Evolutionary conservation across 1,140 invertebrate genomes (phyloP).

Genomic region (Cydia amplana): DNA sequence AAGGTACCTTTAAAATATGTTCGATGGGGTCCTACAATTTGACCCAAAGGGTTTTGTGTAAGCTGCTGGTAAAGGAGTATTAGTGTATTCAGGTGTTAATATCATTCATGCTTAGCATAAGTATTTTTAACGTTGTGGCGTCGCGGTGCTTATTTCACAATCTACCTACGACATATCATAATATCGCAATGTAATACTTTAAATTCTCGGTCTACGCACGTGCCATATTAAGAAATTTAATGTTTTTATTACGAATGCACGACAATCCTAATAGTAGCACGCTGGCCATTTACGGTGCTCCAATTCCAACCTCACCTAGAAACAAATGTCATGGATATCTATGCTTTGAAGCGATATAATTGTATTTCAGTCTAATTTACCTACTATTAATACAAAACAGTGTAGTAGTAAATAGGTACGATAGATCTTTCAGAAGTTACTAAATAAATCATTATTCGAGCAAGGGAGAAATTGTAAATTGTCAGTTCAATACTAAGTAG

Average conservation of each 20-base stretch:
- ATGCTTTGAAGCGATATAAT: neutral
- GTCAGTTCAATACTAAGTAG: too few relatives aligned
- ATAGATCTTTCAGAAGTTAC: too few relatives aligned
- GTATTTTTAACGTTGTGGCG: neutral
- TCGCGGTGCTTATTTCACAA: neutral
- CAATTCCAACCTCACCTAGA: neutral
- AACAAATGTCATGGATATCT: constrained; percentile 11
- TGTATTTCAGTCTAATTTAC: neutral
- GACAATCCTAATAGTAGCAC: neutral
- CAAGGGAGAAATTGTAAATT: too few relatives aligned
- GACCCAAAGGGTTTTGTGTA: neutral
- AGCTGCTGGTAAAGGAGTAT: neutral
- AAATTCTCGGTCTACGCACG: neutral
- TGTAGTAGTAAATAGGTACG: too few relatives aligned
- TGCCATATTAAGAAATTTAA: neutral
- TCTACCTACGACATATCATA: neutral
- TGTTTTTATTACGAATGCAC: constrained; percentile 4
- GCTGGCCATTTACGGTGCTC: constrained; percentile 7
- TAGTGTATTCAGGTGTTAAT: neutral
- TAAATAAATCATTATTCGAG: too few relatives aligned
- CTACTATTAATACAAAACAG: neutral
- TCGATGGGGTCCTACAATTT: neutral
- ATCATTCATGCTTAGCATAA: neutral
- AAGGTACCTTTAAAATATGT: too few relatives aligned
- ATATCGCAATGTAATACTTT: neutral